Evolutionary conservation across 2,888 invertebrate species (phyloP).

Genomic region (Polyploca ridens): DNA sequence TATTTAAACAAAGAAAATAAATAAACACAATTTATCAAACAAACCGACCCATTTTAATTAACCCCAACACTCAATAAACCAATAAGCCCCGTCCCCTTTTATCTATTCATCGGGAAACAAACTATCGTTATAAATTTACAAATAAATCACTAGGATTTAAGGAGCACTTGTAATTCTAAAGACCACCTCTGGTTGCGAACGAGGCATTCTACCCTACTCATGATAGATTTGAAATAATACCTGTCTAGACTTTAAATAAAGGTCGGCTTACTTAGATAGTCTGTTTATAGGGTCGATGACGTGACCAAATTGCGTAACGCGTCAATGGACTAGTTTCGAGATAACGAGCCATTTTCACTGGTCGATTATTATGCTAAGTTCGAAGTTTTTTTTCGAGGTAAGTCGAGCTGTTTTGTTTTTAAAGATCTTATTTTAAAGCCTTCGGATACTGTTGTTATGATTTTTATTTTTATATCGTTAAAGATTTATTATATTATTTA

Average conservation of each 20-base stretch:
- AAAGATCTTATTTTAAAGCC: no score
- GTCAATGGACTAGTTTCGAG: neutral
- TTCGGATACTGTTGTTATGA: no score
- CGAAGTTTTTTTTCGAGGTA: neutral
- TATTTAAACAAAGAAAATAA: neutral
- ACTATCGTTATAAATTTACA: slow-evolving; percentile 31
- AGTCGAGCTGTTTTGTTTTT: neutral
- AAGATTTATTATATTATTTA: no score
- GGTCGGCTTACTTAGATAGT: slow-evolving; percentile 25
- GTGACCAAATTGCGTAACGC: slow-evolving; percentile 34
- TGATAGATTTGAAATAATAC: slow-evolving; percentile 49
- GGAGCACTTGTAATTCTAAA: slow-evolving; percentile 52
- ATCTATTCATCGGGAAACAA: neutral
- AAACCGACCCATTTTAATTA: neutral
- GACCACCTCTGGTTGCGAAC: slow-evolving; percentile 37
- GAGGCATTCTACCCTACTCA: slow-evolving; percentile 48
- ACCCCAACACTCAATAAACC: neutral
- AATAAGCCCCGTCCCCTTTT: neutral
- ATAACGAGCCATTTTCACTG: neutral
- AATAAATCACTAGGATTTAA: slow-evolving; percentile 47
- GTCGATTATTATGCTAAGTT: neutral
- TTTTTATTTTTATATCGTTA: no score
- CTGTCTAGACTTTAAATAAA: slow-evolving; percentile 39
- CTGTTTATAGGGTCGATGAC: slow-evolving; percentile 37
- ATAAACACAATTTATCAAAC: neutral